Conservation (phyloP, 1,140 invertebrate genomes). For the Leptoteleia sp. region DNA sequence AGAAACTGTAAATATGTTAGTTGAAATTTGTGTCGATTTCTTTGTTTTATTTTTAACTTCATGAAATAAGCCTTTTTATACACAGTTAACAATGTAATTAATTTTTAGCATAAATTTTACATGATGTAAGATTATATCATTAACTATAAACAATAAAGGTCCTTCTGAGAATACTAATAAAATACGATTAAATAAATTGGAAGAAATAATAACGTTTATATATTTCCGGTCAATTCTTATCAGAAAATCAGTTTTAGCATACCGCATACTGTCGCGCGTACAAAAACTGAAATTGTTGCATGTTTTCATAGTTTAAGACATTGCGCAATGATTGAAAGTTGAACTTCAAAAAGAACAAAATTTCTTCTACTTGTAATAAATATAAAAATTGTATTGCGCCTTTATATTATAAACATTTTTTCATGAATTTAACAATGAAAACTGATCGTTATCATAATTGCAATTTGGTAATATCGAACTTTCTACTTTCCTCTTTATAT, state of each 20-base stretch:
- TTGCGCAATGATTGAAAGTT: constrained; percentile 2
- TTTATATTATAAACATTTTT: too few relatives aligned
- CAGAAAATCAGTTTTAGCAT: constrained; percentile 1
- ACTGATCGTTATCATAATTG: too few relatives aligned
- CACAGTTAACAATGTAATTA: too few relatives aligned
- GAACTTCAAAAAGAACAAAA: constrained; percentile 3
- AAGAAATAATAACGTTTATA: not conserved
- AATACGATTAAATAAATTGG: constrained; percentile 20
- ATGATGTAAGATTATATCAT: not conserved
- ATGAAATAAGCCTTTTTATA: too few relatives aligned
- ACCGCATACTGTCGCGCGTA: constrained; percentile 12
- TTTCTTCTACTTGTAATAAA: too few relatives aligned
- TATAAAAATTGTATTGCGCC: too few relatives aligned
- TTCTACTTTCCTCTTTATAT: too few relatives aligned
- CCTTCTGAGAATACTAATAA: constrained; percentile 7
- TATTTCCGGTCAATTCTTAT: constrained; percentile 10
- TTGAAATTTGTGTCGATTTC: not conserved
- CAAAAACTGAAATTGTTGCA: constrained; percentile 9
- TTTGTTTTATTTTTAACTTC: too few relatives aligned
- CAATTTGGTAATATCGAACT: too few relatives aligned
- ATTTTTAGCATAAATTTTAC: too few relatives aligned
- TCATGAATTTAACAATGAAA: too few relatives aligned
- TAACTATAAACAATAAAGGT: constrained; percentile 9
- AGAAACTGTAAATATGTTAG: constrained; percentile 1
- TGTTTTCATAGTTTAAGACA: constrained; percentile 6